Conservation (phyloP, 2,113 vertebrate genomes). For the Euleptes europaea region DNA sequence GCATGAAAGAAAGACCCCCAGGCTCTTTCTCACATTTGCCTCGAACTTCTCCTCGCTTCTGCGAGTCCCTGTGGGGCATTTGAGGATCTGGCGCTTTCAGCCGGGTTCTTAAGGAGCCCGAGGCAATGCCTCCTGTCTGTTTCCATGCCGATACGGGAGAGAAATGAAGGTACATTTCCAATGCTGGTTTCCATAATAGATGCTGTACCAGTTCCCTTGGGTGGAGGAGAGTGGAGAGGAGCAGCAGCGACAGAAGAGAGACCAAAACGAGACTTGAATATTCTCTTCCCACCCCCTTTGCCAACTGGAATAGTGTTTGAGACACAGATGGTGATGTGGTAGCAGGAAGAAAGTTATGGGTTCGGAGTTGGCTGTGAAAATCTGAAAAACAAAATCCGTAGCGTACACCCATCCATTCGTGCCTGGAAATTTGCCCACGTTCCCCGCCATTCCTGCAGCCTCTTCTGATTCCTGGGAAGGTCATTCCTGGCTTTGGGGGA, state of each 20-base stretch:
- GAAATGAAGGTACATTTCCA: conserved; percentile 32
- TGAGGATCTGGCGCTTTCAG: conserved; percentile 2
- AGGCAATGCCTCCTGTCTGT: conserved; percentile 23
- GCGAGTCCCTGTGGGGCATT: conserved; percentile 27
- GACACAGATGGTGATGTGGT: background rate
- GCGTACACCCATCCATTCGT: background rate
- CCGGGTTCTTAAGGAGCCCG: conserved; percentile 26
- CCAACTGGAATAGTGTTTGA: background rate
- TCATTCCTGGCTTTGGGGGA: too few species aligned
- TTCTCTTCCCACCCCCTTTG: background rate
- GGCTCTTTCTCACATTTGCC: conserved; percentile 2
- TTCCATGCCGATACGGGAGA: conserved; percentile 44
- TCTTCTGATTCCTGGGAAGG: too few species aligned
- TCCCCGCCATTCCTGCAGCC: too few species aligned
- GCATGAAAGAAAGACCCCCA: conserved; percentile 35
- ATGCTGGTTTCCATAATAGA: conserved; percentile 36
- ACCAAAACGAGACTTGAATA: conserved; percentile 45
- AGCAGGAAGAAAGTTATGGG: background rate
- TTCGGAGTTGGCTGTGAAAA: background rate
- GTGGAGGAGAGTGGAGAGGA: conserved; percentile 14
- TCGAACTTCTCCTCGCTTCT: conserved; percentile 31
- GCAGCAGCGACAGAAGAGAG: background rate
- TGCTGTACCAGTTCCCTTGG: conserved; percentile 31
- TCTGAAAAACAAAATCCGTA: background rate
- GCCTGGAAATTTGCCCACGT: too few species aligned